Evolutionary conservation across 1,140 invertebrate species (phyloP).

Genomic region (Neodiprion pinetum): DNA sequence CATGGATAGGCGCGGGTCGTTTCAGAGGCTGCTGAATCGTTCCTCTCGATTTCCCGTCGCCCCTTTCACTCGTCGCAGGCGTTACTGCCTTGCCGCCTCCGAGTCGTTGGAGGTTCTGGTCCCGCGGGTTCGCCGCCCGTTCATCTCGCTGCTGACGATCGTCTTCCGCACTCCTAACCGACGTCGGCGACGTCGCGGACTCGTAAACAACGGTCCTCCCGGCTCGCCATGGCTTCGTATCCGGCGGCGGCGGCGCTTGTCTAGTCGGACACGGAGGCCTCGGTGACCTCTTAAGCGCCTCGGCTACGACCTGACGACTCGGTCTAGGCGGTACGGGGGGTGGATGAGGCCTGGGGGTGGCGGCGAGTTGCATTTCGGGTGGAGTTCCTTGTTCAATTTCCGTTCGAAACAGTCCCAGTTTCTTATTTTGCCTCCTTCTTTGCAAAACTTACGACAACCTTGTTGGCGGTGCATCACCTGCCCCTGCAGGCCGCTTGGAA

Average conservation of each 20-base stretch:
- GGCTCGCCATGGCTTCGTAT: constrained; percentile 56
- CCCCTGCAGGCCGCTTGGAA: too few relatives aligned
- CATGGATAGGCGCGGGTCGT: too few relatives aligned
- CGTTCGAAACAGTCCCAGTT: not conserved
- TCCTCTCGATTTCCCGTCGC: not conserved
- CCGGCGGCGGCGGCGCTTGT: constrained; percentile 57
- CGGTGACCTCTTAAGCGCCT: constrained; percentile 70
- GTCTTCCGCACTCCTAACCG: constrained; percentile 8
- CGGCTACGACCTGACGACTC: constrained; percentile 71
- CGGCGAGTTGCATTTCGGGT: constrained; percentile 53
- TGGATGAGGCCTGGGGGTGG: constrained; percentile 61
- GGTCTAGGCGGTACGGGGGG: constrained; percentile 78
- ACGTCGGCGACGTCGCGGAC: constrained; percentile 19
- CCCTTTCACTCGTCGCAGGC: not conserved
- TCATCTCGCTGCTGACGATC: constrained; percentile 9
- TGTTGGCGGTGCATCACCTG: too few relatives aligned
- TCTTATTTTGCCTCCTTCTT: too few relatives aligned
- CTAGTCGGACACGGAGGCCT: constrained; percentile 64
- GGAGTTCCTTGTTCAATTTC: not conserved
- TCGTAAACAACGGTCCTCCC: constrained; percentile 44
- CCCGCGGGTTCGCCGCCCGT: constrained; percentile 9
- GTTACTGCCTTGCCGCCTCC: constrained; percentile 15
- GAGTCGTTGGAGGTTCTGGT: not conserved
- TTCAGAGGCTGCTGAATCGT: not conserved
- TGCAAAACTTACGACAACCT: too few relatives aligned